Evolutionary conservation across 2,797 vertebrate species (phyloP).

Genomic region (Potorous gilbertii): DNA sequence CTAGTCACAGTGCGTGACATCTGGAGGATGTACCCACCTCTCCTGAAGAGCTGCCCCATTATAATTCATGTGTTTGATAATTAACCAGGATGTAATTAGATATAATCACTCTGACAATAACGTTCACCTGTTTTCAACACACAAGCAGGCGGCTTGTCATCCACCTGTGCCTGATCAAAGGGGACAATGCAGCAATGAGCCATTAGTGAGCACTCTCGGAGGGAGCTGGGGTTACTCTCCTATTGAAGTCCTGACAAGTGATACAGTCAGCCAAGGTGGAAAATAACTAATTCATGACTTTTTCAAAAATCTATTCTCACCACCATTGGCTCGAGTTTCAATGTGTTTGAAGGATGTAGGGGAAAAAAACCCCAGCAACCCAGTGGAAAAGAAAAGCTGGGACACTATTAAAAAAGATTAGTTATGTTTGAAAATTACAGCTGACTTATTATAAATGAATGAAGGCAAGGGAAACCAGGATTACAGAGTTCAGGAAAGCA

Average conservation of each 20-base stretch:
- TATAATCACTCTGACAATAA: conserved; percentile 85
- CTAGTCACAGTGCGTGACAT: conserved; percentile 69
- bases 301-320: conserved; percentile 72
- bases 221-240: conserved; percentile 74
- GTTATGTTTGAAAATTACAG: neutral
- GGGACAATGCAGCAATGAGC: conserved; percentile 77
- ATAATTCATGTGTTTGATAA: conserved; percentile 85
- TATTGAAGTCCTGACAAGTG: conserved; percentile 80
- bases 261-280: conserved; percentile 75
- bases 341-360: conserved; percentile 71
- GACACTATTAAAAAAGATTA: neutral
- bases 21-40: conserved; percentile 82
- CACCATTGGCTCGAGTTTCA: conserved; percentile 78
- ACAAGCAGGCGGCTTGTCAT: conserved; percentile 80
- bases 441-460: neutral
- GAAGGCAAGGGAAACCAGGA: neutral
- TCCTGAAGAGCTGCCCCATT: conserved; percentile 73
- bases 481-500: neutral
- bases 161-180: conserved; percentile 84
- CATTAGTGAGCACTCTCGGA: conserved; percentile 78
- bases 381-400: neutral
- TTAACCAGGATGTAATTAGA: conserved; percentile 87
- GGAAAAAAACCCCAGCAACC: neutral
- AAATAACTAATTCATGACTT: conserved; percentile 84
- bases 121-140: conserved; percentile 83